phyloP scores from a whole-genome alignment of 2,888 invertebrate species.

The Apamea monoglypha region DNA sequence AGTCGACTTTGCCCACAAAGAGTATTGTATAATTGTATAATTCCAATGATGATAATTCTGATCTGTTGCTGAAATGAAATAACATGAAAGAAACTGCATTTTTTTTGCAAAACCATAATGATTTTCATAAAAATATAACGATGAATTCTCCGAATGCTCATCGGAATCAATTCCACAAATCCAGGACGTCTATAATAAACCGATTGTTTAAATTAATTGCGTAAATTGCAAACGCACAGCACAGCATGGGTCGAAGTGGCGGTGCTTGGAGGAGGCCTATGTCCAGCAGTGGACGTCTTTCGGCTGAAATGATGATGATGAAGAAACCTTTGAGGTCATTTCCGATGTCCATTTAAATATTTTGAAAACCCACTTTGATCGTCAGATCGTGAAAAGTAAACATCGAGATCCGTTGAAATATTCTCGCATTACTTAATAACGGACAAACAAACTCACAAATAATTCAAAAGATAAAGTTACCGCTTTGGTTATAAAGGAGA shows the following conservation, averaged over 20 bases:
- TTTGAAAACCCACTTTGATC: constrained; percentile 25
- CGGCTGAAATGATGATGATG: not conserved
- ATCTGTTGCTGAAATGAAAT: not conserved
- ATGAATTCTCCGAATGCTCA: constrained; percentile 42
- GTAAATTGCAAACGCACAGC: constrained; percentile 3
- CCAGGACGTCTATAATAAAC: constrained; percentile 33
- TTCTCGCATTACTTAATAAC: constrained; percentile 58
- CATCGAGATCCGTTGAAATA: constrained; percentile 43
- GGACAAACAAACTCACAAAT: constrained; percentile 63
- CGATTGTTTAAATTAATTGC: constrained; percentile 31
- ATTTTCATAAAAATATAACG: not conserved
- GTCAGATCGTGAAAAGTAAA: constrained; percentile 35
- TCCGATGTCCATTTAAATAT: constrained; percentile 3
- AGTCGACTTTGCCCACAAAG: not conserved
- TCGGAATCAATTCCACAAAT: constrained; percentile 43
- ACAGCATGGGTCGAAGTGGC: not conserved
- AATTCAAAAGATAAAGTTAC: constrained; percentile 65
- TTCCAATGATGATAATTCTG: not conserved
- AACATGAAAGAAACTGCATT: not conserved
- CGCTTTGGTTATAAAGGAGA: constrained; percentile 70
- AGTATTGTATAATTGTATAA: not conserved
- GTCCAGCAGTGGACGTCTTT: not conserved
- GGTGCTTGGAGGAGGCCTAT: not conserved
- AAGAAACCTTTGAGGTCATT: not conserved
- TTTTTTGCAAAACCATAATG: not conserved